Percentiles rank a stretch among this genome's conserved stretches.
phyloP scores from a whole-genome alignment of 92 coral and sea anemone genomes.

The Galaxea fascicularis region DNA sequence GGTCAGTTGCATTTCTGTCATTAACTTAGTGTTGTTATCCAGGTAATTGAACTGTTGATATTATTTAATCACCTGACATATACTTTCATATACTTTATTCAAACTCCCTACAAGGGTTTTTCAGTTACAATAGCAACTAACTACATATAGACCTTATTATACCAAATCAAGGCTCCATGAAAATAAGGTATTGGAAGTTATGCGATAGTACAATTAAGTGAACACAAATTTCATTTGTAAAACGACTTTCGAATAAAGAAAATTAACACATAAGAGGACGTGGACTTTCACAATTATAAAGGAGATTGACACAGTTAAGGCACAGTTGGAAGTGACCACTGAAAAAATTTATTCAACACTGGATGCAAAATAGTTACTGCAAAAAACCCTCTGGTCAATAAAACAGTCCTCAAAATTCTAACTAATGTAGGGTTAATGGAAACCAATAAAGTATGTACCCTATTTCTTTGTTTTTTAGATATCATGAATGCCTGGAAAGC shows the following conservation, averaged over 20 bases:
- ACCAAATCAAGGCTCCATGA: not conserved
- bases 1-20: not conserved
- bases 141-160: not conserved
- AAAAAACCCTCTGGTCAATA: slow-evolving; percentile 3
- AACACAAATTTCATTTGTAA: not conserved
- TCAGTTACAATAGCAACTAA: not conserved
- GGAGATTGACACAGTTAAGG: slow-evolving; percentile 4
- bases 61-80: not conserved
- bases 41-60: not conserved
- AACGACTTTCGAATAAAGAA: not conserved
- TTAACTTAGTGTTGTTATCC: not conserved
- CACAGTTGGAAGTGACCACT: not conserved
- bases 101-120: not conserved
- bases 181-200: no score
- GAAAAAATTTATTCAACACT: not conserved
- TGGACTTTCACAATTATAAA: no score
- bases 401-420: not conserved
- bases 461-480: not conserved
- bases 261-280: no score
- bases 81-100: not conserved
- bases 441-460: no score
- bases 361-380: not conserved
- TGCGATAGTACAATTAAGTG: not conserved
- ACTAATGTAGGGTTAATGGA: not conserved
- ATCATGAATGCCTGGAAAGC: not conserved